Percentiles rank a stretch among this genome's conserved stretches.
Conservation (phyloP, 2,113 vertebrate genomes). For the Phaetusa simplex region DNA sequence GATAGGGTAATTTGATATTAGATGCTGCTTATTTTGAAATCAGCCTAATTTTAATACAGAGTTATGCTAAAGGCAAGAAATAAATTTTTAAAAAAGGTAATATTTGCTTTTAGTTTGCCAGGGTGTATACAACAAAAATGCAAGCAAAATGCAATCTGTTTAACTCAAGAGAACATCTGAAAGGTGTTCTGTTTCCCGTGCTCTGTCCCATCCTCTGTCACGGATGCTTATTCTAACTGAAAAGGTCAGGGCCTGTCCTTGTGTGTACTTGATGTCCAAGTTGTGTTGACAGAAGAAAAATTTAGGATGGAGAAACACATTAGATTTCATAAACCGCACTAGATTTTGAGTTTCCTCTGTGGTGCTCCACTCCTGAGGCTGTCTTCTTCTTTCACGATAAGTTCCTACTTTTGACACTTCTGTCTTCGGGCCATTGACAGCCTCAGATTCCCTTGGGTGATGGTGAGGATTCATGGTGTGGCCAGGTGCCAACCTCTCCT, state of each 20-base stretch:
- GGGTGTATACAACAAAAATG: neutral
- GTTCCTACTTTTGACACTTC: conserved; percentile 27
- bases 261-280: neutral
- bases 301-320: neutral
- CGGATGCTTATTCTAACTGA: neutral
- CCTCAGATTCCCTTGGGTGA: neutral
- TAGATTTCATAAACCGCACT: neutral
- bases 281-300: neutral
- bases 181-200: neutral
- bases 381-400: conserved; percentile 3
- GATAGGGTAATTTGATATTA: neutral
- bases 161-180: neutral
- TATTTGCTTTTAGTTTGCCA: neutral
- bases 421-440: conserved; percentile 13
- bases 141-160: neutral
- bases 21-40: neutral
- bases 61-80: neutral
- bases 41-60: neutral
- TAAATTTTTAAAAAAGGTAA: neutral
- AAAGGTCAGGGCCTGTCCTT: neutral
- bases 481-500: conserved; percentile 53
- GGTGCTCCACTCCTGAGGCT: neutral
- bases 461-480: conserved; percentile 23
- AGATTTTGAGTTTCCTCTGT: neutral
- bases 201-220: neutral